Base-by-base conservation (phyloP, 53 echinoderm and acorn worm species). In the Astropecten irregularis region DNA sequence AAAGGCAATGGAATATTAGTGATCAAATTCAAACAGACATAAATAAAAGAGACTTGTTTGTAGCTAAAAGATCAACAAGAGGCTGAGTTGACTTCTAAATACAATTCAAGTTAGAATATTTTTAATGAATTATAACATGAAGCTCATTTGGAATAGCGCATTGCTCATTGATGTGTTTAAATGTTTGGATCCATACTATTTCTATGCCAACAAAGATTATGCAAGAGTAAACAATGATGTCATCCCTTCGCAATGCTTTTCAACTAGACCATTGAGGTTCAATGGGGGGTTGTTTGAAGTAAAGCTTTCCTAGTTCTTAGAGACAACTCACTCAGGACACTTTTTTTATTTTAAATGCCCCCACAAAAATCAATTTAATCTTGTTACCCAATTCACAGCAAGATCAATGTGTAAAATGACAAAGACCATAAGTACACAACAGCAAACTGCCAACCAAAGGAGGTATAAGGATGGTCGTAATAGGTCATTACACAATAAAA, bases 281-380 rank as follows among this genome's bases (percentile, higher is more conserved):
- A 29, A 71, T 32, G 19, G 16, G 44, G 19, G 2, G 18, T n/a
- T 71, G 32, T 31, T 71, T 50, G 49, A 50, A 50, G 31, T 50
- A 5, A 3, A 34, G 36, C 55, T 25, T 29, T 54, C 25, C 44
- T 26, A 42, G 44, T 40, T 34, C 19, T 13, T 54, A 19, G 20
- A 32, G 35, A 18, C 53, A 52, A 13, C 30, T 36, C 71, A 71
- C 54, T n/a, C 18, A 11, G 52, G 52, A 53, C 15, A 19, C 15
- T n/a, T n/a, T n/a, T n/a, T n/a, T n/a, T n/a, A n/a, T n/a, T 68
- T 68, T 73, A 73, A 73, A 73, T 53, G 21, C 14, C 73, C 8
- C 73, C 9, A 33, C 30, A 53, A 35, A 49, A 71, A 73, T 73
- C 73, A 53, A 73, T 73, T 11, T 73, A 73, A 73, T 73, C 52